phyloP scores from a whole-genome alignment of 2,888 invertebrate genomes.

The Alsophila aescularia region DNA sequence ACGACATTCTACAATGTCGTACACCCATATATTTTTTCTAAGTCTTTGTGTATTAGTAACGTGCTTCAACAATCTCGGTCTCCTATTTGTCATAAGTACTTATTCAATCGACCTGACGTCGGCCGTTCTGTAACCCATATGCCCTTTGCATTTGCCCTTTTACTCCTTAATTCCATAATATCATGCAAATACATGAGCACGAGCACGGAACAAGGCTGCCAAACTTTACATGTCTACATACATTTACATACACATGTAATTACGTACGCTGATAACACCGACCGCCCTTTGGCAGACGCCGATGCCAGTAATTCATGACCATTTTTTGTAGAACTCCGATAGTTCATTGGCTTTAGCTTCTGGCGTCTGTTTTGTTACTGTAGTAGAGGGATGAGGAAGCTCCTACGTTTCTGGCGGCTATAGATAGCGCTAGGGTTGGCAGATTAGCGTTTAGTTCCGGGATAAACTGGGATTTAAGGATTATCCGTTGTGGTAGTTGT shows the following conservation, averaged over 20 bases:
- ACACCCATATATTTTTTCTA: constrained; percentile 16
- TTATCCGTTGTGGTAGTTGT: constrained; percentile 31
- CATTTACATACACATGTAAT: constrained; percentile 30
- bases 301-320: constrained; percentile 55
- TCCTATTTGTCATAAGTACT: constrained; percentile 9
- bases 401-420: constrained; percentile 50
- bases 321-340: constrained; percentile 51
- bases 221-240: constrained; percentile 43
- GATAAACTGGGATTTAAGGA: constrained; percentile 37
- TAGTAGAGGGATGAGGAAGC: constrained; percentile 51
- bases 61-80: background rate
- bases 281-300: constrained; percentile 66
- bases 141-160: constrained; percentile 23
- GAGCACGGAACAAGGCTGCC: constrained; percentile 35
- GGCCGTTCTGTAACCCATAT: background rate
- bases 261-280: constrained; percentile 47
- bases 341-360: constrained; percentile 58
- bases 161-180: constrained; percentile 29
- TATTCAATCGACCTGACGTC: constrained; percentile 10
- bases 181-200: constrained; percentile 35
- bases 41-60: constrained; percentile 8
- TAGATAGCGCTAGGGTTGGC: constrained; percentile 52
- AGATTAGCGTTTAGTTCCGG: constrained; percentile 44
- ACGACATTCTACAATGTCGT: constrained; percentile 28
- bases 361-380: constrained; percentile 37